These are phyloP conservation scores for Drosophila anomalata DNA, from an alignment of 2,888 invertebrate genomes.

Conservation along the genomic window DNA sequence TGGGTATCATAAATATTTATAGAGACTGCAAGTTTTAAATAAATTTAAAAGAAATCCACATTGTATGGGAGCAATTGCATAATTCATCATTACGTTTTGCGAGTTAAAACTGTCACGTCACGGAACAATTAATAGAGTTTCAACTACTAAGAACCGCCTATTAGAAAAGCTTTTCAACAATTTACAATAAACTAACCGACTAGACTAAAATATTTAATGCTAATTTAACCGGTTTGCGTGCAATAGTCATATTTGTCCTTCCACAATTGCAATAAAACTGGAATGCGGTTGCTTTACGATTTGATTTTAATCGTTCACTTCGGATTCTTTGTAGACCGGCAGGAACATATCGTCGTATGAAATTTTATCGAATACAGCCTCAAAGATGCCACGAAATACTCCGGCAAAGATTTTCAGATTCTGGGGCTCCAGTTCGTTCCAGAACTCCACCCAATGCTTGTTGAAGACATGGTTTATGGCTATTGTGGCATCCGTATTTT, in stretches of 20 bases:
- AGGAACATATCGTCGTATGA: conserved; percentile 65
- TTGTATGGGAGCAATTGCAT: background rate
- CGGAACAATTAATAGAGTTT: conserved; percentile 18
- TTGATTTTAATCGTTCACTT: conserved; percentile 20
- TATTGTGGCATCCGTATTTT: conserved; percentile 55
- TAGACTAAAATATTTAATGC: conserved; percentile 12
- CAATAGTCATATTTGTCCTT: conserved; percentile 29
- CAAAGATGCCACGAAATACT: conserved; percentile 43
- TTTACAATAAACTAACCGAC: background rate
- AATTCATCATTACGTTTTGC: conserved; percentile 36
- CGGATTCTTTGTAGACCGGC: conserved; percentile 22
- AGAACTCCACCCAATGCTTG: conserved; percentile 55
- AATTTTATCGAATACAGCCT: conserved; percentile 40
- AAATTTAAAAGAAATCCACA: background rate
- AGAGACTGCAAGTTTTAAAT: background rate
- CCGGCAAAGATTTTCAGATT: conserved; percentile 46
- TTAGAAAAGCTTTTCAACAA: conserved; percentile 11
- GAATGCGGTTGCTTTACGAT: background rate
- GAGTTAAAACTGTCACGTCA: conserved; percentile 13
- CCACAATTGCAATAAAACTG: conserved; percentile 18
- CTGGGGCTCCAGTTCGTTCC: conserved; percentile 55
- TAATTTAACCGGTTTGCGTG: conserved; percentile 38
- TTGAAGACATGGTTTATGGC: conserved; percentile 55
- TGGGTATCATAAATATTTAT: background rate
- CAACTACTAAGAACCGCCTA: conserved; percentile 9